Base-by-base conservation (phyloP, 2,113 vertebrate species). In the Corythoichthys haematopterus region DNA sequence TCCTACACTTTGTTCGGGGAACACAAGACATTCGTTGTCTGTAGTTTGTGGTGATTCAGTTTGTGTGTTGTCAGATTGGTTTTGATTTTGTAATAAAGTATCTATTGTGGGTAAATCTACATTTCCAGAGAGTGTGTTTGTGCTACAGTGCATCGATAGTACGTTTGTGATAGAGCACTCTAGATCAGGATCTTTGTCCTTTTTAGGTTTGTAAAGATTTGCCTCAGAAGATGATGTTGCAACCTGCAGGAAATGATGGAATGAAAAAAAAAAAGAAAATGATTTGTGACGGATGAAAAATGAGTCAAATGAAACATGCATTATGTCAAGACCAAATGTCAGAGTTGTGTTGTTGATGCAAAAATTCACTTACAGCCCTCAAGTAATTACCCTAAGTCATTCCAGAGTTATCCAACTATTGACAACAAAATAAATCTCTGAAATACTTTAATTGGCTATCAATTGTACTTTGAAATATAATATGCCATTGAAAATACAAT, bases 171-270 rank as follows among this genome's bases (percentile, higher is more conserved):
- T 48, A 72, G 58, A 75, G 47, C 46, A 36, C 73, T 38, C 80
- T 66, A 78, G 76, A 70, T 71, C 3, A 68, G 68, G 5, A 74
- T 53, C 57, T 47, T 45, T 58, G 67, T 77, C 60, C 72, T 84
- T 38, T 79, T 77, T 72, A 64, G 80, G 59, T 72, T 88, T 80
- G 80, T 78, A 83, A 79, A 83, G 51, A 77, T 85, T 76, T 78
- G 40, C 77, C 80, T 67, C 75, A 75, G 69, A 77, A 65, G 86
- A 77, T 75, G 77, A 20, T 70, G 82, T 37, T 70, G 86, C 76
- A 47, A 87, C 80, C 91, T 92, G 87, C 48, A 83, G 82, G 76
- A 88, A 80, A 88, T 88, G 65, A 81, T 87, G 83, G 57, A 83
- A 82, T 85, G 81, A 64, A 66, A 84, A 20, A 68, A 28, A 28